Percentiles rank a stretch among this genome's conserved stretches.
Evolutionary conservation across 2,797 vertebrate genomes (phyloP).

Genomic region (Podarcis lilfordi): DNA sequence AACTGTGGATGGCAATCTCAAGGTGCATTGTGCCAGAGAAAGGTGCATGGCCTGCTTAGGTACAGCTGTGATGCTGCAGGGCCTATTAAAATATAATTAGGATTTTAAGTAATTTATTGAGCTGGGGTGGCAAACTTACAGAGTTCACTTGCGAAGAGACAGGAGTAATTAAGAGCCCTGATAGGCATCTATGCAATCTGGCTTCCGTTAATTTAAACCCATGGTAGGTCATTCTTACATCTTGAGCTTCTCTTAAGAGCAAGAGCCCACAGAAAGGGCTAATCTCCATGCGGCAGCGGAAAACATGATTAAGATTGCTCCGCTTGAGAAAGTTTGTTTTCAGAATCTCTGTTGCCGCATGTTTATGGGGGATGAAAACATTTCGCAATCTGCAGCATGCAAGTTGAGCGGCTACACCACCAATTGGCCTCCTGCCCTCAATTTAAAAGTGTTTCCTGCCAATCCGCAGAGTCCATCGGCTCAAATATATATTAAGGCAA

Average conservation of each 20-base stretch:
- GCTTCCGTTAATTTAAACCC: constrained; percentile 58
- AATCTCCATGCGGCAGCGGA: constrained; percentile 32
- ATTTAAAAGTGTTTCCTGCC: constrained; percentile 57
- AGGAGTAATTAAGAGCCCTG: constrained; percentile 56
- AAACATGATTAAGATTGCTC: constrained; percentile 40
- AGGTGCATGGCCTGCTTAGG: constrained; percentile 7
- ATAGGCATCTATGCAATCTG: constrained; percentile 52
- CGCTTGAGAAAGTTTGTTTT: constrained; percentile 53
- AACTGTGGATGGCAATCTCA: constrained; percentile 16
- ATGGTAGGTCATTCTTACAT: constrained; percentile 32
- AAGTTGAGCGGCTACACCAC: constrained; percentile 29
- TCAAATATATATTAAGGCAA: neutral
- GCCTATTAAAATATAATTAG: constrained; percentile 50
- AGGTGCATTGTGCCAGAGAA: neutral
- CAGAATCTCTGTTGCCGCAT: constrained; percentile 32
- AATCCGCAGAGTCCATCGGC: constrained; percentile 19
- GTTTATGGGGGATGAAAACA: constrained; percentile 39
- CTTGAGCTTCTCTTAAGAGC: constrained; percentile 6
- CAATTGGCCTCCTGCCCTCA: constrained; percentile 55
- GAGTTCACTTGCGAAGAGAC: constrained; percentile 39
- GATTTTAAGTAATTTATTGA: constrained; percentile 35
- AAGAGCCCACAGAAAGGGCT: constrained; percentile 24
- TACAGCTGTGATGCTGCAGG: constrained; percentile 33
- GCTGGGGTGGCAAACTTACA: neutral
- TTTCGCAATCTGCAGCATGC: constrained; percentile 36